phyloP scores from a whole-genome alignment of 2,113 vertebrate species.

The Otis tarda region DNA sequence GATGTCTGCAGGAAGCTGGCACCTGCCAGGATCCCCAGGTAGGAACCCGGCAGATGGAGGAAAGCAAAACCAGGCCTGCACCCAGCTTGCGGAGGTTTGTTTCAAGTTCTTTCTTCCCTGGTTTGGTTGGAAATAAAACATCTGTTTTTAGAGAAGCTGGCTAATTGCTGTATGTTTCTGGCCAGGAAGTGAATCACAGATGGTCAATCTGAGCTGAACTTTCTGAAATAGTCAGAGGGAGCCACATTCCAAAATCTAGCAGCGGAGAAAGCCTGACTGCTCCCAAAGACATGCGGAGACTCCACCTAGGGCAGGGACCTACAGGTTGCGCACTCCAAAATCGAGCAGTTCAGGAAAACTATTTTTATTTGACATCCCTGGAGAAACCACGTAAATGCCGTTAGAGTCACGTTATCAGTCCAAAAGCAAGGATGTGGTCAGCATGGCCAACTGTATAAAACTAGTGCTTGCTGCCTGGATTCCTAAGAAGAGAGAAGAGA shows the following conservation, averaged over 20 bases:
- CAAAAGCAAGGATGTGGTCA: accelerated
- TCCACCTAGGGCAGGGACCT: neutral
- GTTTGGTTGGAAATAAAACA: neutral
- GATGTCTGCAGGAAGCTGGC: neutral
- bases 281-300: neutral
- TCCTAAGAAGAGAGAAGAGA: neutral
- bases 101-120: neutral
- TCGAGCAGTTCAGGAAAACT: neutral
- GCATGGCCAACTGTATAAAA: neutral
- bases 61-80: neutral
- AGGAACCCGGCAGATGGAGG: neutral
- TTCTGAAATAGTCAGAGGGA: neutral
- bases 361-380: neutral
- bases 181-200: neutral
- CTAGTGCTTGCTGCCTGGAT: neutral
- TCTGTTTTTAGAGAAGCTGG: neutral
- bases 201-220: neutral
- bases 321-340: neutral
- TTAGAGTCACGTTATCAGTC: neutral
- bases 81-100: neutral
- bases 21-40: neutral
- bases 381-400: neutral
- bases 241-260: neutral
- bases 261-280: neutral
- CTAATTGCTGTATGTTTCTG: neutral